Base-by-base conservation (phyloP, 2,113 vertebrate species). In the Hystrix cristata region DNA sequence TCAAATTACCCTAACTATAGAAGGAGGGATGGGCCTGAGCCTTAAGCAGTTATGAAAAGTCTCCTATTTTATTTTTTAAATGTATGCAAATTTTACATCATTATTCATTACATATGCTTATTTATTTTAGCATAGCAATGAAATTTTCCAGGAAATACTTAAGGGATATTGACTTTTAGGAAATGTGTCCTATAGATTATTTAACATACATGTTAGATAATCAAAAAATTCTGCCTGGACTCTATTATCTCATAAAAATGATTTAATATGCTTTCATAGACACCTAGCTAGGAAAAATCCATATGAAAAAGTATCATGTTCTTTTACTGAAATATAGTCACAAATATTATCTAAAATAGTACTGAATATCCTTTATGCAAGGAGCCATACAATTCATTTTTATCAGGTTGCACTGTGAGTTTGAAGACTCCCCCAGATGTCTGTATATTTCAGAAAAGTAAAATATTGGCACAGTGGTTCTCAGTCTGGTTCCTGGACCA, bases 251-350 rank as follows among this genome's bases (percentile, higher is more conserved):
- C 46, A 34, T 64, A 69, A 31, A 95, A 81, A 91, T 81, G 53
- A 76, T 89, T 84, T 81, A 82, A 90, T 90, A 46, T 31, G 69
- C 74, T 96, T 80, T 80, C 85, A 94, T 85, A 93, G 69, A 84
- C 23, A 64, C 7, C 25, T 48, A 46, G 19, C 25, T 55, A 55
- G 53, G 48, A 57, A 53, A 87, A 91, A 90, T 27, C 12, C 9
- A 43, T 25, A 67, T 31, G 18, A 67, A 90, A 55, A 55, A 13
- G 10, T 31, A 10, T 55, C 16, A 57, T 71, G 59, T 79, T 79
- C 60, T 91, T 94, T 92, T 25, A 71, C 89, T n/a, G 90, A 95
- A 64, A 10, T 78, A 5, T 64, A 71, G 12, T 92, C 16, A 94
- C 34, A 94, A 91, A 69, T 84, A 65, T 59, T 85, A 31, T 48